Evolutionary conservation across 2,797 vertebrate species (phyloP).

Genomic region (Hippoglossus hippoglossus): DNA sequence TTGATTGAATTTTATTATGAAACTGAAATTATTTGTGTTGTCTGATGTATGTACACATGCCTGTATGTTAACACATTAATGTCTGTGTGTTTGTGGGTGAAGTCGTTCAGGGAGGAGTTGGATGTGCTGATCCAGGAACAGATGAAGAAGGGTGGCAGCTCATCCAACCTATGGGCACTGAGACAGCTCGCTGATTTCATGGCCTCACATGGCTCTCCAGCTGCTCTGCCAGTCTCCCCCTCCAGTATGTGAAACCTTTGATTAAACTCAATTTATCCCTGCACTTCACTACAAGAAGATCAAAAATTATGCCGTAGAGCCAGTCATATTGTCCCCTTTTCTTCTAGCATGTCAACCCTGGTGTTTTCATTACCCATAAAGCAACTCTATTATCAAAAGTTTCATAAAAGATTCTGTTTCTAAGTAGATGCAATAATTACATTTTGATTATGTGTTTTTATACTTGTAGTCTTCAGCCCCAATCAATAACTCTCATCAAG

Average conservation of each 20-base stretch:
- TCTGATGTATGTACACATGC: constrained; percentile 1
- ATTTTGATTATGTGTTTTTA: neutral
- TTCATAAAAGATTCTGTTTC: no score
- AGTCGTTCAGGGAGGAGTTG: constrained; percentile 98
- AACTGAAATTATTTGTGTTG: neutral
- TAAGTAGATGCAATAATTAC: neutral
- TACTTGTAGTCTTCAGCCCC: no score
- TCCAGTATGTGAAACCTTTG: constrained; percentile 83
- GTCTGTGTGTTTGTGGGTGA: constrained; percentile 27
- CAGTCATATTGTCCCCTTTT: no score
- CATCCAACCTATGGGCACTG: constrained; percentile 95
- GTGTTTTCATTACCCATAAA: neutral
- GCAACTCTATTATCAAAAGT: neutral
- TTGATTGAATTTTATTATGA: neutral
- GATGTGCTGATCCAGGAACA: constrained; percentile 98
- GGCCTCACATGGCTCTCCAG: constrained; percentile 90
- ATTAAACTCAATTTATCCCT: neutral
- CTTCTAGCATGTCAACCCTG: no score
- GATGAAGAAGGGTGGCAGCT: constrained; percentile 97
- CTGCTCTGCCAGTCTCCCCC: constrained; percentile 89
- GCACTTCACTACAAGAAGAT: neutral
- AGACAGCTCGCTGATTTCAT: constrained; percentile 97
- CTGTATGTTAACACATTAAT: neutral
- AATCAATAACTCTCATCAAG: no score
- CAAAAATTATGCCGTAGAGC: neutral